Evolutionary conservation across 2,888 invertebrate genomes (phyloP).

Genomic region (Nycteola revayana): DNA sequence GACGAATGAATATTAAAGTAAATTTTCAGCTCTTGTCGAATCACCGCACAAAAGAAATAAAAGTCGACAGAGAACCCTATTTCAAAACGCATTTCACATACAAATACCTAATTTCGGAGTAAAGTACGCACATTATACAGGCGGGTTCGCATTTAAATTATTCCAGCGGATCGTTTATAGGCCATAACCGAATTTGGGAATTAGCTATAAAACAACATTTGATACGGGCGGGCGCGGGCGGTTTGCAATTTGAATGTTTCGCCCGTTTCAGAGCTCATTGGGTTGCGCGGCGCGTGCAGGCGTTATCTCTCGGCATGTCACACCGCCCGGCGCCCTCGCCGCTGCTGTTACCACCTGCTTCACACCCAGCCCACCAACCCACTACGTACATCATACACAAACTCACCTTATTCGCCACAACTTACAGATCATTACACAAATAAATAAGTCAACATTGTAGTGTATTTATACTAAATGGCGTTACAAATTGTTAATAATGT

Average conservation of each 20-base stretch:
- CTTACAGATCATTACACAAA: too few species aligned
- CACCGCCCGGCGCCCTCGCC: constrained; percentile 11
- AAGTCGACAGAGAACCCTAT: constrained; percentile 71
- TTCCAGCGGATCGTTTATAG: constrained; percentile 82
- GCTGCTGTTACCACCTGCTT: constrained; percentile 5
- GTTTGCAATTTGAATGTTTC: constrained; percentile 79
- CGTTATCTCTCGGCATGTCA: constrained; percentile 46
- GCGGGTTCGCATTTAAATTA: constrained; percentile 81
- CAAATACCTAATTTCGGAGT: constrained; percentile 80
- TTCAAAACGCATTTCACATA: constrained; percentile 81
- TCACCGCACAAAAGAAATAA: constrained; percentile 58
- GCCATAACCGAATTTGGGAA: constrained; percentile 82
- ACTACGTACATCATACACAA: too few species aligned
- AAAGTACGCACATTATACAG: constrained; percentile 81
- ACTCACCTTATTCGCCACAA: too few species aligned
- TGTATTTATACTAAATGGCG: constrained; percentile 1
- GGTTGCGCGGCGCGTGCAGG: constrained; percentile 72
- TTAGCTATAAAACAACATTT: constrained; percentile 83
- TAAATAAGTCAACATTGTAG: not conserved
- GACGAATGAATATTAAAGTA: constrained; percentile 26
- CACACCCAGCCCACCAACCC: too few species aligned
- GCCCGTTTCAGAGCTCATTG: constrained; percentile 73
- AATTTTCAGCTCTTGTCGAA: constrained; percentile 33
- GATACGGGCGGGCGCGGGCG: constrained; percentile 80
- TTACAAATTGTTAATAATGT: constrained; percentile 10